A percentile compares a stretch with the other conserved stretches of the same genome.
Conservation (phyloP, 2,113 vertebrate species). For the Amazona guildingii region DNA sequence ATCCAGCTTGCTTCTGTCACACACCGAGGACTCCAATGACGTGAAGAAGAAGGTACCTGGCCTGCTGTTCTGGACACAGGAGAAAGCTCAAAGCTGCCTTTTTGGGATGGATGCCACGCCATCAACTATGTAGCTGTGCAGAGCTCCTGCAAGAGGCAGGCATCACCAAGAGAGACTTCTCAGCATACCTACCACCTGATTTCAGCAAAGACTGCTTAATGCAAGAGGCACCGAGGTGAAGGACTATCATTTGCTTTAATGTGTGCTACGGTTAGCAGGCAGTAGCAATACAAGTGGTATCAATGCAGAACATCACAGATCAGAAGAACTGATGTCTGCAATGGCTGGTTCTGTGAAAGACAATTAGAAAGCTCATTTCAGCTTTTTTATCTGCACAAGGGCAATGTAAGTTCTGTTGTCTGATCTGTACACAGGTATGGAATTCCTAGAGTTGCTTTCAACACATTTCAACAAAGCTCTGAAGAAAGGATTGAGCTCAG, state of each 20-base stretch:
- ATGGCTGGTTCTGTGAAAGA: neutral
- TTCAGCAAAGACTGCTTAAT: neutral
- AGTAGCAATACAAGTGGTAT: neutral
- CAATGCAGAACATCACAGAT: neutral
- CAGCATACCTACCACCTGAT: neutral
- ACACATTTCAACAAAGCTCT: neutral
- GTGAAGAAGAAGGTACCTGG: neutral
- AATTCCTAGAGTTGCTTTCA: neutral
- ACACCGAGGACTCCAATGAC: accelerated
- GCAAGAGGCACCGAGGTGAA: neutral
- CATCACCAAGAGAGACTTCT: neutral
- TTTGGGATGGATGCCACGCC: neutral
- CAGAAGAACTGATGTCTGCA: accelerated
- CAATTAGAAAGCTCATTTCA: neutral
- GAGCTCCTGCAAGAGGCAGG: neutral
- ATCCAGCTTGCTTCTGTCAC: neutral
- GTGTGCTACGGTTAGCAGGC: neutral
- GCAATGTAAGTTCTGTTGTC: neutral
- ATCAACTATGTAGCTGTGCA: neutral
- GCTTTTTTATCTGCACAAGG: neutral
- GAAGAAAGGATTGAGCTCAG: neutral
- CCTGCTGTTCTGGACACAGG: accelerated
- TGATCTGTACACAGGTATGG: neutral
- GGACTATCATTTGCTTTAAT: neutral
- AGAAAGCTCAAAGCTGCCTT: neutral